Conservation (phyloP, 1,140 invertebrate species). For the Parasteatoda tepidariorum region DNA sequence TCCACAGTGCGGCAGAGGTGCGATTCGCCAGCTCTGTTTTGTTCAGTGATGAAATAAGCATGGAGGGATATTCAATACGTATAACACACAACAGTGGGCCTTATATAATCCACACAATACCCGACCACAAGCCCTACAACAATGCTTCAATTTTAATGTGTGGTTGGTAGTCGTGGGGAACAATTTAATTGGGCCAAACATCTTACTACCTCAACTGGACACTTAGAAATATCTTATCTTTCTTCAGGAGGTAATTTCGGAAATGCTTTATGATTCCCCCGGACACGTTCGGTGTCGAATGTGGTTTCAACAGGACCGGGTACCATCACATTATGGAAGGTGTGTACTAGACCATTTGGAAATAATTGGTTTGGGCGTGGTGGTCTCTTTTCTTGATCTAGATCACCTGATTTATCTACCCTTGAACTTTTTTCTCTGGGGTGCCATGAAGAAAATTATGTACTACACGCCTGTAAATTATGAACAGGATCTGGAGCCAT, state of each 20-base stretch:
- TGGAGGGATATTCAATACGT: neutral
- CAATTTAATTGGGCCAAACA: slow-evolving; percentile 22
- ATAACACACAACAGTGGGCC: neutral
- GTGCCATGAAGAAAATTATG: neutral
- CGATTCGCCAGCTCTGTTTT: too few relatives aligned
- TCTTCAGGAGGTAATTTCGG: neutral
- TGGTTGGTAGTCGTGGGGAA: slow-evolving; percentile 1
- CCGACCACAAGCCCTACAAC: neutral
- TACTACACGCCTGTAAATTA: neutral
- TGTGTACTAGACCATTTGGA: neutral
- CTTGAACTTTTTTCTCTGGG: neutral
- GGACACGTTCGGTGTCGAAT: neutral
- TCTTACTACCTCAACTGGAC: slow-evolving; percentile 10
- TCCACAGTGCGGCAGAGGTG: too few relatives aligned
- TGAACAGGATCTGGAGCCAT: neutral
- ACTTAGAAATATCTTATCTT: slow-evolving; percentile 3
- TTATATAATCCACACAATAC: neutral
- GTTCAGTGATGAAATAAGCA: neutral
- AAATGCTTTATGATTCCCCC: slow-evolving; percentile 5
- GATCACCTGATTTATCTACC: slow-evolving; percentile 5
- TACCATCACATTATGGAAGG: slow-evolving; percentile 16
- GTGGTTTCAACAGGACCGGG: slow-evolving; percentile 41
- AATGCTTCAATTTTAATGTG: slow-evolving; percentile 23
- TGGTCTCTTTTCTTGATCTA: neutral
- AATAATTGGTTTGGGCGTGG: slow-evolving; percentile 6